Conservation (phyloP, 2,113 vertebrate species). For the Aphelocoma coerulescens region DNA sequence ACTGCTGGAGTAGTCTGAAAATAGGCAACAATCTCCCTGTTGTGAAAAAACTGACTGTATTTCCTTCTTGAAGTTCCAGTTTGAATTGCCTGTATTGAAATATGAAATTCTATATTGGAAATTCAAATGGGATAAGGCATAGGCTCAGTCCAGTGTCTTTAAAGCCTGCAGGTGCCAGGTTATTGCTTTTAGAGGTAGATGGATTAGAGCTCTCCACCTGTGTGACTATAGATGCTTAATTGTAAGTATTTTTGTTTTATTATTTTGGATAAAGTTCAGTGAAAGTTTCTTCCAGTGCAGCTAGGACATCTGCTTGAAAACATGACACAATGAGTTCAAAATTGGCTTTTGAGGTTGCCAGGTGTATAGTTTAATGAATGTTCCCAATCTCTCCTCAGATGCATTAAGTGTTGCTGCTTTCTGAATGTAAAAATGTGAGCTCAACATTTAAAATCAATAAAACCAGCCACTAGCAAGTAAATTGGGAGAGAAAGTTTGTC, state of each 20-base stretch:
- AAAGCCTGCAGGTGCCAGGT: background rate
- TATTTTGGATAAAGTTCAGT: background rate
- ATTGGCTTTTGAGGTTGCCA: background rate
- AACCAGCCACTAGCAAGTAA: slow-evolving; percentile 63
- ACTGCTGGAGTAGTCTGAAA: background rate
- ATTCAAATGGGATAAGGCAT: background rate
- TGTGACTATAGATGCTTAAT: background rate
- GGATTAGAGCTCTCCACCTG: background rate
- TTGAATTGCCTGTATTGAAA: background rate
- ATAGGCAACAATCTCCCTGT: background rate
- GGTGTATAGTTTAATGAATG: background rate
- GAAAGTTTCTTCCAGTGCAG: background rate
- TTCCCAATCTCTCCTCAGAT: background rate
- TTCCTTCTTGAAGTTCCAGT: background rate
- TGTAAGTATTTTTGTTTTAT: background rate
- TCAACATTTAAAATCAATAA: slow-evolving; percentile 78
- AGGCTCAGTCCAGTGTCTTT: background rate
- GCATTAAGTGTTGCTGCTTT: background rate
- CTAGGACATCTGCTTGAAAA: background rate
- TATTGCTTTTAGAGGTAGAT: background rate
- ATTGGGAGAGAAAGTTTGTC: slow-evolving; percentile 68
- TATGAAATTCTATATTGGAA: background rate
- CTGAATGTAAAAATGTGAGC: slow-evolving; percentile 51
- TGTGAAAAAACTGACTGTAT: background rate
- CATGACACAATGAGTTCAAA: background rate